Conservation (phyloP, 1,140 invertebrate genomes). For the Anoplophora glabripennis region DNA sequence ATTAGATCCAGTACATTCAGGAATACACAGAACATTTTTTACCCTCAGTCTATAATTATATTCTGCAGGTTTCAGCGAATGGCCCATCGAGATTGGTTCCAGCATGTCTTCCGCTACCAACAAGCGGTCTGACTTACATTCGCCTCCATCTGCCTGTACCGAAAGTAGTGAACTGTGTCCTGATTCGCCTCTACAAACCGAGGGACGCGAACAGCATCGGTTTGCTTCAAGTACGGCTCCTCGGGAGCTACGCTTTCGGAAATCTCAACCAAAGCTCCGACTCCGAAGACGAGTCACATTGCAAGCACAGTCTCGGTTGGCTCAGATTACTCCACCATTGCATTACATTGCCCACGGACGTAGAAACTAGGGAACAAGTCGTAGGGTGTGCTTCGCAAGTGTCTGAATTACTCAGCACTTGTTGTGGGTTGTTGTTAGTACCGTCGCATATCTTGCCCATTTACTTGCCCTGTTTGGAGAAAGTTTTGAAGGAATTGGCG, state of each 20-base stretch:
- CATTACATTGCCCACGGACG: conserved; percentile 54
- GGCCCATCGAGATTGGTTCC: conserved; percentile 58
- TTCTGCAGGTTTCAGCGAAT: conserved; percentile 54
- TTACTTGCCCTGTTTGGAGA: conserved; percentile 62
- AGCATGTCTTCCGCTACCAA: conserved; percentile 69
- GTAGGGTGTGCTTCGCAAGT: conserved; percentile 62
- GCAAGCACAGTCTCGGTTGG: conserved; percentile 54
- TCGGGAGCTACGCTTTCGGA: conserved; percentile 75
- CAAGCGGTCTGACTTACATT: conserved; percentile 83
- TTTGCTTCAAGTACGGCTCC: conserved; percentile 79
- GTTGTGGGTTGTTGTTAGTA: conserved; percentile 70
- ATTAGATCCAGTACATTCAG: no score
- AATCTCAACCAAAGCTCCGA: conserved; percentile 47
- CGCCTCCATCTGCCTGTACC: conserved; percentile 76
- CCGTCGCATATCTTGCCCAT: conserved; percentile 60
- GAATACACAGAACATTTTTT: no score
- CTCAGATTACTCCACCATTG: conserved; percentile 67
- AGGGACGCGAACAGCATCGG: conserved; percentile 85
- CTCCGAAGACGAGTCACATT: conserved; percentile 43
- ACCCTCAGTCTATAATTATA: not conserved
- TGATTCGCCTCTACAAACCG: conserved; percentile 74
- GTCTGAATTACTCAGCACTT: conserved; percentile 67
- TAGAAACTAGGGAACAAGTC: conserved; percentile 45
- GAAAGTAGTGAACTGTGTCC: conserved; percentile 69
- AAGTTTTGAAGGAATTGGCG: conserved; percentile 61